Base-by-base conservation (phyloP, 1,140 invertebrate species). In the Steinernema khuongi region DNA sequence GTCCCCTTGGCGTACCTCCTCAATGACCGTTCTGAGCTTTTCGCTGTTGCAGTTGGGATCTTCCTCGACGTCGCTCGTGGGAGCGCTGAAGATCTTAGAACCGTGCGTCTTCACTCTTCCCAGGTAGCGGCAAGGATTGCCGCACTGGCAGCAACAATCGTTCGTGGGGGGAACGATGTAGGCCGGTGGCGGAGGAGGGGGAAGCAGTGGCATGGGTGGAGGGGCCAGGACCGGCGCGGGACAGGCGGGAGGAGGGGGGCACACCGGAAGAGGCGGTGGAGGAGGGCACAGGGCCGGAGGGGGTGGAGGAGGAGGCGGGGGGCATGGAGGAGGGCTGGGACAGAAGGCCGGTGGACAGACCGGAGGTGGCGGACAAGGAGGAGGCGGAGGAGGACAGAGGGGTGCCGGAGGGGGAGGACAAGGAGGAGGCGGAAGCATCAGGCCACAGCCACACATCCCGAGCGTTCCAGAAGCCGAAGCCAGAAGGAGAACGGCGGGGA, bases 21-120 rank as follows among this genome's bases (percentile, higher is more conserved):
- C 76, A 72, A 84, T 83, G 17, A 82, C 74, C n/a, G 28, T 68
- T 41, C 75, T 71, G 17, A 84, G 74, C 66, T 84, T 84, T 71
- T 79, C 70, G 67, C 70, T 81, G 74, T 85, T 84, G 74, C 83
- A 84, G 0, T 77, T 80, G 36, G 83, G 81, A 72, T 84, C 84
- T 60, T 84, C 83, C 26, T 84, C 79, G 18, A 73, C 41, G 17
- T 83, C 77, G 32, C 60, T 72, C 18, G 76, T 36, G 28, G 74
- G 66, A 26, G 81, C 79, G 30, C 79, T 67, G 76, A 85, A 83
- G 33, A 41, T 71, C 70, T 71, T 71, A n/a, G 79, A 75, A 43
- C 82, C 82, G 67, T 84, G 82, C 26, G 79, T 85, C 67, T 75
- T 74, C 29, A 71, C 77, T 68, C 82, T 60, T 31, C 78, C 73